Base-by-base conservation (phyloP, 92 coral and sea anemone genomes). In the Hydrozoanthus gracilis region DNA sequence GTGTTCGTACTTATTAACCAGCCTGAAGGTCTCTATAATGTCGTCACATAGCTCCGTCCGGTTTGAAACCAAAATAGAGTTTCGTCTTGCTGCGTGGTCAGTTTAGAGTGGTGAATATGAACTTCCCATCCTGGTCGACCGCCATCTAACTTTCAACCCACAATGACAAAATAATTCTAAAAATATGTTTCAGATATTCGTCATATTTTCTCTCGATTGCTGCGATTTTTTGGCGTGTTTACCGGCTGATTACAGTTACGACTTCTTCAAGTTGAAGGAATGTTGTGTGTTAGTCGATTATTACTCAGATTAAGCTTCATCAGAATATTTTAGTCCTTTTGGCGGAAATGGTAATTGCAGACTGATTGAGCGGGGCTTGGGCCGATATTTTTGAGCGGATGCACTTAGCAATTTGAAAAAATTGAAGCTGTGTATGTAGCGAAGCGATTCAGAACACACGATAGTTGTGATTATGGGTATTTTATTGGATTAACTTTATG, bases 321-420 rank as follows among this genome's bases (percentile, higher is more conserved):
- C 44, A 45, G 35, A 79, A 80, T 49, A 20, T 49, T 62, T 8
- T 8, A 64, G 44, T 46, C 35, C 64, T 74, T 46, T 35, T 48
- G 66, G 73, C 85, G 85, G 85, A 80, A 15, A 18, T 18, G 44
- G 12, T 80, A 80, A 80, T 56, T 77, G 82, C 50, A n/a, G 15
- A n/a, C 45, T 77, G 74, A 48, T 60, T 48, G 20, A 27, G 0
- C 20, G 49, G 46, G 82, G 20, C 67, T 8, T 58, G 12, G 85
- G 85, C 85, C 73, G 49, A 80, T 80, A 80, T 65, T 7, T 20
- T 18, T 60, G 11, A 18, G 62, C 71, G 84, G 74, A 80, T 74
- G 85, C 60, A 80, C 48, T 80, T 15, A 12, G 35, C 35, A 46
- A 48, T 10, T 17, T 65, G 69, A 44, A 49, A 62, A 6, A 52